These are phyloP conservation scores for Lampropteryx suffumata DNA, from an alignment of 2,888 invertebrate genomes.

Conservation along the genomic window DNA sequence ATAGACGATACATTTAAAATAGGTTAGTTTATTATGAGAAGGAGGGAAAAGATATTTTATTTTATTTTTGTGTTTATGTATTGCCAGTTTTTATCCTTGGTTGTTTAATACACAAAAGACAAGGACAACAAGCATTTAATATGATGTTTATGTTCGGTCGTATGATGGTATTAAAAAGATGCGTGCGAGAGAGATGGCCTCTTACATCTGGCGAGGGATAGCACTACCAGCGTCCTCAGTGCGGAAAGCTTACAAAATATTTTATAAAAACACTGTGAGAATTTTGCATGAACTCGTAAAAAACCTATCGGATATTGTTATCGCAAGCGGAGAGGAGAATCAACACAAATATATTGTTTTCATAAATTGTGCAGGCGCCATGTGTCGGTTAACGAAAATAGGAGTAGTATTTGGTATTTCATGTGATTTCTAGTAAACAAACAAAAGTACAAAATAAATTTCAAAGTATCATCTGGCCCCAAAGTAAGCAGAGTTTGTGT, in stretches of 20 bases:
- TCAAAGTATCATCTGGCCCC: too few relatives aligned
- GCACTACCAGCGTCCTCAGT: not conserved
- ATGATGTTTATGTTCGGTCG: constrained; percentile 16
- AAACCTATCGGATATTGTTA: constrained; percentile 31
- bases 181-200: not conserved
- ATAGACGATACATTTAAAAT: too few relatives aligned
- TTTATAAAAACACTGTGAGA: constrained; percentile 25
- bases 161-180: constrained; percentile 9
- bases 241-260: constrained; percentile 17
- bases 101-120: not conserved
- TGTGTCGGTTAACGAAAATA: constrained; percentile 11
- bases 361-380: constrained; percentile 29
- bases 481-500: too few relatives aligned
- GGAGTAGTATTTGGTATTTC: not conserved
- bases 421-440: constrained; percentile 5
- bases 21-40: too few relatives aligned
- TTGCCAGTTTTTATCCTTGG: too few relatives aligned
- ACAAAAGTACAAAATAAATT: too few relatives aligned
- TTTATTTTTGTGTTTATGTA: too few relatives aligned
- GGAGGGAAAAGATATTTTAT: too few relatives aligned
- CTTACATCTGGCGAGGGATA: not conserved
- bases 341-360: constrained; percentile 31
- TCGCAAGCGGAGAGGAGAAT: constrained; percentile 16
- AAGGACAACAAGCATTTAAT: constrained; percentile 7
- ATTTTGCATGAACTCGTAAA: constrained; percentile 28